Base-by-base conservation (phyloP, 2,797 vertebrate species). In the Denticeps clupeoides region DNA sequence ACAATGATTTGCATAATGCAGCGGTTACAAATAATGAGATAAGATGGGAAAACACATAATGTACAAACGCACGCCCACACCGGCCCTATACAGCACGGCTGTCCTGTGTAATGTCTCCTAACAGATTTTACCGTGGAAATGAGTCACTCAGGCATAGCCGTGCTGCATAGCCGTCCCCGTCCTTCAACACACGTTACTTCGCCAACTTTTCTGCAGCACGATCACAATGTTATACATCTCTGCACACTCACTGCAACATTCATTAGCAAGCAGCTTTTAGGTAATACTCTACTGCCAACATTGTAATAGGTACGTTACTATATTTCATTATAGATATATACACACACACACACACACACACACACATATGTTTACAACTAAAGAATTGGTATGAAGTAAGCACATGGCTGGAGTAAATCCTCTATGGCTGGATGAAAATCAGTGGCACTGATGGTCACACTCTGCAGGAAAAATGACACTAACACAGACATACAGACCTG, bases 201-300 rank as follows among this genome's bases (percentile, higher is more conserved):
- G 33, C 51, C 6, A 19, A 19, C 31, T 42, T 63, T 42, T 35
- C 45, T 61, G 48, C 48, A 59, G 58, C 63, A 3, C 38, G 15
- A 9, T 27, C 13, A 28, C 42, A 44, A 25, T 28, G 42, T 18
- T 42, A 44, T 42, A n/a, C 11, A 4, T 18, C 31, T 29, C 33
- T 29, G 47, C 18, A 47, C 45, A 47, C 31, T 37, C 12, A 37
- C 31, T 37, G 4, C 10, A 21, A 11, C 21, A 13, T 29, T 23
- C 19, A 21, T 19, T 15, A 29, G 45, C 42, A 28, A 10, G 31
- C 23, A 13, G 11, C 2, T n/a, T n/a, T n/a, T n/a, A n/a, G n/a
- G n/a, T n/a, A n/a, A n/a, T n/a, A n/a, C n/a, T n/a, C n/a, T n/a
- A n/a, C n/a, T n/a, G n/a, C n/a, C n/a, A n/a, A n/a, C n/a, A n/a